Base-by-base conservation (phyloP, 53 echinoderm and acorn worm species). In the Zoroaster sp. region DNA sequence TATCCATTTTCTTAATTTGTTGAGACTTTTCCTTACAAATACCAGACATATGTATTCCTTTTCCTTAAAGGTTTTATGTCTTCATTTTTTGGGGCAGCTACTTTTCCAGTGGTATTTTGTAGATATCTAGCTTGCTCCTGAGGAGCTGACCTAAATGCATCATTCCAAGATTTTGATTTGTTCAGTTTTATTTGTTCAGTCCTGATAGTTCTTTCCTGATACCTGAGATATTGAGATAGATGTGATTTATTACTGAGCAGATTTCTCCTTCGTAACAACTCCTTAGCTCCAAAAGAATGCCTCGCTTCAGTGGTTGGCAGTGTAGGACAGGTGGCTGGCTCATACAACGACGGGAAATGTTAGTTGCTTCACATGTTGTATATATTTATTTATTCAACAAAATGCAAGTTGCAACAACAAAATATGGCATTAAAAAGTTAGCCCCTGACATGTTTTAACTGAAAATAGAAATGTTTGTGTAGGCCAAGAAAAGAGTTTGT, bases 201-300 rank as follows among this genome's bases (percentile, higher is more conserved):
- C n/a, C 39, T 90, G 41, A 90, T 73, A 3, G 47, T 69, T 35
- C 35, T 72, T 35, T 25, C 51, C 9, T n/a, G n/a, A n/a, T n/a
- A n/a, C n/a, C n/a, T n/a, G n/a, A n/a, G n/a, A n/a, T n/a, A n/a
- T n/a, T n/a, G n/a, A n/a, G n/a, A n/a, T n/a, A n/a, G n/a, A n/a
- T n/a, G n/a, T n/a, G n/a, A n/a, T n/a, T n/a, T n/a, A n/a, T n/a
- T n/a, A n/a, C n/a, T n/a, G n/a, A n/a, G n/a, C n/a, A n/a, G n/a
- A n/a, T n/a, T n/a, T n/a, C n/a, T n/a, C n/a, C n/a, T n/a, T n/a
- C n/a, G n/a, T n/a, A n/a, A n/a, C n/a, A n/a, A n/a, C n/a, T n/a
- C n/a, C n/a, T n/a, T n/a, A n/a, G n/a, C n/a, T n/a, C n/a, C 42
- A 89, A 42, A 38, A 89, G 80, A 30, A 89, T 80, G 4, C 90